Percentiles rank a stretch among this genome's conserved stretches.
phyloP scores from a whole-genome alignment of 2,888 invertebrate species.

The Tuta absoluta region DNA sequence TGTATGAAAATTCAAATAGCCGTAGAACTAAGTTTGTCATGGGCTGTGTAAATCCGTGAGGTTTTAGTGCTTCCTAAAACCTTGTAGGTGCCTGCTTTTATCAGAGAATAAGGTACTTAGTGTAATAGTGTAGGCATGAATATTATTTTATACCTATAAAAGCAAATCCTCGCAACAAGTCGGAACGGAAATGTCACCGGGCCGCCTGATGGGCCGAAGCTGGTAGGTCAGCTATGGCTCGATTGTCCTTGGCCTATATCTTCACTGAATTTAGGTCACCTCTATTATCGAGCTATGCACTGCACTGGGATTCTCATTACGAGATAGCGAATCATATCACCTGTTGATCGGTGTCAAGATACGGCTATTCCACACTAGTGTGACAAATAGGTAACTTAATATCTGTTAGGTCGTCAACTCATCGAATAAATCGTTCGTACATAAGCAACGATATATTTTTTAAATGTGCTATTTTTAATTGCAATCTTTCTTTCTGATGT shows the following conservation, averaged over 20 bases:
- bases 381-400: background rate
- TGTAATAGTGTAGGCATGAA: background rate
- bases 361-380: background rate
- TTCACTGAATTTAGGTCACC: slow-evolving; percentile 44
- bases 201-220: slow-evolving; percentile 36
- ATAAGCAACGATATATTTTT: no score
- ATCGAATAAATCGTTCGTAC: background rate
- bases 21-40: no score
- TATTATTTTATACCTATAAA: background rate
- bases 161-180: slow-evolving; percentile 5
- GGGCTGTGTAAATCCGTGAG: no score
- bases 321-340: slow-evolving; percentile 13
- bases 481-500: no score
- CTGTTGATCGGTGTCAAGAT: slow-evolving; percentile 11
- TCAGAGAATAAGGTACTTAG: background rate
- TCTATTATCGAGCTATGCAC: slow-evolving; percentile 39
- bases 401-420: background rate
- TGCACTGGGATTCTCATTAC: slow-evolving; percentile 27
- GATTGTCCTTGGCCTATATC: slow-evolving; percentile 65
- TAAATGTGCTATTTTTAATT: no score
- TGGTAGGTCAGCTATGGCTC: slow-evolving; percentile 49
- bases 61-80: no score
- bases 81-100: background rate
- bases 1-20: no score
- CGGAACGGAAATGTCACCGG: slow-evolving; percentile 33